A percentile compares a stretch with the other conserved stretches of the same genome.
Conservation (phyloP, 92 coral and sea anemone species). For the Chrysogorgia sp. region DNA sequence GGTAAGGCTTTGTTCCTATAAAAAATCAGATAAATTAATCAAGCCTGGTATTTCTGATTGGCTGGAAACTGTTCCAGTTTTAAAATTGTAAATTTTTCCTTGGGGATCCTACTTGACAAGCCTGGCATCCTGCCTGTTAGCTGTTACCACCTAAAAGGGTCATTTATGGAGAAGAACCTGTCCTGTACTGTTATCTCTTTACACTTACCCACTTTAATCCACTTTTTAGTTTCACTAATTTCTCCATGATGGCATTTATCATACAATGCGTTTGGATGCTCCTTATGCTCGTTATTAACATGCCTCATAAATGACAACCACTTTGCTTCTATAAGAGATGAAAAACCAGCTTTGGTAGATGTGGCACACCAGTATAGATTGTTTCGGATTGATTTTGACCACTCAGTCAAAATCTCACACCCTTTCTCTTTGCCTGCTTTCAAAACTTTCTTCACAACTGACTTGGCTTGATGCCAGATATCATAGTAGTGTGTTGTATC, state of each 20-base stretch:
- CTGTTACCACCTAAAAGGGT: too few relatives aligned
- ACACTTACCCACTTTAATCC: conserved; percentile 48
- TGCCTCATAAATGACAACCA: conserved; percentile 48
- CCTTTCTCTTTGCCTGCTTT: conserved; percentile 45
- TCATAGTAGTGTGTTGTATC: conserved; percentile 34
- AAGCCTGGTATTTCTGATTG: too few relatives aligned
- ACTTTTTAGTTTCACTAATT: conserved; percentile 9
- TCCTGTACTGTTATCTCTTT: too few relatives aligned
- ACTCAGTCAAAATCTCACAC: conserved; percentile 17
- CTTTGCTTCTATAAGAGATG: conserved; percentile 32
- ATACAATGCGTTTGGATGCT: conserved; percentile 9
- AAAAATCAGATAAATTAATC: too few relatives aligned
- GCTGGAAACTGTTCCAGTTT: too few relatives aligned
- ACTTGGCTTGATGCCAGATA: conserved; percentile 51
- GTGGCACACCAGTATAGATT: conserved; percentile 48
- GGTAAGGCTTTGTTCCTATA: conserved; percentile 42
- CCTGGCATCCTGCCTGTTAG: too few relatives aligned
- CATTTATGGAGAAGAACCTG: too few relatives aligned
- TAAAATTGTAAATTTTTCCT: too few relatives aligned
- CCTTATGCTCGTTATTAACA: conserved; percentile 25
- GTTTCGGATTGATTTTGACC: conserved; percentile 25
- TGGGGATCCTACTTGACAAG: too few relatives aligned
- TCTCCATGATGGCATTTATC: conserved; percentile 42
- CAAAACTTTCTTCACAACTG: conserved; percentile 26
- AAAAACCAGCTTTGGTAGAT: conserved; percentile 37